Evolutionary conservation across 1,140 invertebrate species (phyloP), one percentile per base, ranked within the genome.

Genomic region (Heliconius himera): DNA sequence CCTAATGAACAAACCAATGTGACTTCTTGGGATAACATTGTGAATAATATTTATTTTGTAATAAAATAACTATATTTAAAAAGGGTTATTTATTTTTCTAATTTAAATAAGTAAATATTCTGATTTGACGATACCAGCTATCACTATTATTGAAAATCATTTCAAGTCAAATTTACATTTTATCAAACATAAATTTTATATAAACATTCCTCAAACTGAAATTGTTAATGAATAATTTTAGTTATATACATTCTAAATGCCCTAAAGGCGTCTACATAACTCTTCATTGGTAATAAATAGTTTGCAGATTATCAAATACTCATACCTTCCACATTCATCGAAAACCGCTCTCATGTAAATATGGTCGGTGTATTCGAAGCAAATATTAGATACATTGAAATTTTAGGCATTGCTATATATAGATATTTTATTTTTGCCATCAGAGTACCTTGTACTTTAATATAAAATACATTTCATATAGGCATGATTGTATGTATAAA

Each of bases 291-390:
- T 29, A 66, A 13, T 66, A 66, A 66, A 66, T 29, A 66, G 26
- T 66, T 66, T 66, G 13, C 26, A 29, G 9, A 66, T 66, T 29
- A 29, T 22, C 20, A 29, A 29, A 66, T 66, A 66, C n/a, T 66
- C 60, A 4, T 66, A 13, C 60, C 13, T 29, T 26, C 3, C 8
- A 66, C 26, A 66, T 74, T 56, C 36, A 74, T 56, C 51, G 9
- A 33, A 74, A 74, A 74, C 51, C 73, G 20, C 51, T 60, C 54
- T 74, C 9, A 60, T 74, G 73, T 74, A 74, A 74, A 74, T 74
- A 74, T 36, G 49, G 26, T 38, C 13, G 5, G 49, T 18, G 18
- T 26, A 20, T 26, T 74, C 18, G 3, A 11, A n/a, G 8, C 26
- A 51, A 74, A 49, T 74, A 51, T 54, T 51, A 4, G 8, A 74